phyloP scores from a whole-genome alignment of 2,888 invertebrate species.

The Pachliopta kotzebuea region DNA sequence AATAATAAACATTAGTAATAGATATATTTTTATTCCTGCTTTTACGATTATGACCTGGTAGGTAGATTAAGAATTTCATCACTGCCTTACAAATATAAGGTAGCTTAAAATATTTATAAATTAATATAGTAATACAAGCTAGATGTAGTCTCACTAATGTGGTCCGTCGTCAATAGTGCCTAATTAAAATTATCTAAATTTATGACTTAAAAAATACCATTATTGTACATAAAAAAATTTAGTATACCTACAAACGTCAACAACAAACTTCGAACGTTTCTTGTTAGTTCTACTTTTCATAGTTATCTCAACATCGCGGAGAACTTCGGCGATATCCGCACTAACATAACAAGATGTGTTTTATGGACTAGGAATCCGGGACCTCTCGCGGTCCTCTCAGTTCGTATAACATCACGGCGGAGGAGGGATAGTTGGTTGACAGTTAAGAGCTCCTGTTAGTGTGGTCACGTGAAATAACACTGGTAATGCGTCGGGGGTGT shows the following conservation, averaged over 20 bases:
- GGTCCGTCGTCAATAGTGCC: too few species aligned
- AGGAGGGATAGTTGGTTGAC: conserved; percentile 32
- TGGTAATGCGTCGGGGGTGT: conserved; percentile 72
- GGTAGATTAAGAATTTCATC: too few species aligned
- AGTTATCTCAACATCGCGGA: conserved; percentile 62
- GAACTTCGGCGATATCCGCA: conserved; percentile 68
- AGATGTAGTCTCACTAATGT: too few species aligned
- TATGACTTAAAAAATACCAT: background rate
- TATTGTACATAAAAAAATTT: background rate
- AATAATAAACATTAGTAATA: too few species aligned
- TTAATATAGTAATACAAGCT: too few species aligned
- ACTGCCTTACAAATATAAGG: too few species aligned
- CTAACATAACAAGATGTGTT: conserved; percentile 70
- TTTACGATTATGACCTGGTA: too few species aligned
- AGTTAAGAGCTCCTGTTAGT: conserved; percentile 44
- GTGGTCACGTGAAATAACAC: conserved; percentile 59
- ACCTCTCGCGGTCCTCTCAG: conserved; percentile 36
- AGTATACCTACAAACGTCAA: background rate
- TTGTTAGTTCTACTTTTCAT: conserved; percentile 65
- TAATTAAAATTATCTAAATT: too few species aligned
- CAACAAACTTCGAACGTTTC: conserved; percentile 38
- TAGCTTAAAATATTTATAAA: too few species aligned
- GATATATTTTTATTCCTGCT: too few species aligned
- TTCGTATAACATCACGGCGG: conserved; percentile 26
- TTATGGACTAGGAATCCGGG: conserved; percentile 50